phyloP scores from a whole-genome alignment of 2,113 vertebrate species.

The Grallaria varia region DNA sequence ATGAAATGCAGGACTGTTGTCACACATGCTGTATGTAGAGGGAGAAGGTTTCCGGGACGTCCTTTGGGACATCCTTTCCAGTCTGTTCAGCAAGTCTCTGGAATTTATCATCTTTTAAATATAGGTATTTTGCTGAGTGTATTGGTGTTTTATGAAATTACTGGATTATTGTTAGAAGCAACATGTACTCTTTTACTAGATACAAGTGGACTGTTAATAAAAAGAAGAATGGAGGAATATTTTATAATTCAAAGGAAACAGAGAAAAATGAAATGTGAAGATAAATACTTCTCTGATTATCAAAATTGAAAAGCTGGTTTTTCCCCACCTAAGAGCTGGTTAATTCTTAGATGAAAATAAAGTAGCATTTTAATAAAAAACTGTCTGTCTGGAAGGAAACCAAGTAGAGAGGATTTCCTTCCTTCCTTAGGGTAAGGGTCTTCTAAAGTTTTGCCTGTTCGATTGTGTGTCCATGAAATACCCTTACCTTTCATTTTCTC shows the following conservation, averaged over 20 bases:
- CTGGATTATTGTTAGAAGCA: background rate
- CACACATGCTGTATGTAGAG: background rate
- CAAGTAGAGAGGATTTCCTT: background rate
- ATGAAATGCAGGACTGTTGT: background rate
- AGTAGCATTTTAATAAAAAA: background rate
- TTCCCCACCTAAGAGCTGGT: background rate
- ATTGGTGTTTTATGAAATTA: background rate
- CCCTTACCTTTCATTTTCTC: background rate
- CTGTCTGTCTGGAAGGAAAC: background rate
- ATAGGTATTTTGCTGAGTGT: background rate
- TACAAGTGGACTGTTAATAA: background rate
- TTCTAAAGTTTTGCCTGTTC: background rate
- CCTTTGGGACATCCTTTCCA: background rate
- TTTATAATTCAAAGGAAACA: background rate
- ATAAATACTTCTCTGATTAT: background rate
- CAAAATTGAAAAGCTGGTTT: background rate
- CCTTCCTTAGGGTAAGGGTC: background rate
- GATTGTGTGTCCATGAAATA: background rate
- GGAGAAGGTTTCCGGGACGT: background rate
- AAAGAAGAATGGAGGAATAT: background rate
- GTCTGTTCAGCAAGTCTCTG: background rate
- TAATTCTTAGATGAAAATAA: background rate
- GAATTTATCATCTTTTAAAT: background rate
- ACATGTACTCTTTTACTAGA: background rate
- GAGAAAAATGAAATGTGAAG: background rate